phyloP scores from a whole-genome alignment of 2,113 vertebrate genomes.

The Martes martes region DNA sequence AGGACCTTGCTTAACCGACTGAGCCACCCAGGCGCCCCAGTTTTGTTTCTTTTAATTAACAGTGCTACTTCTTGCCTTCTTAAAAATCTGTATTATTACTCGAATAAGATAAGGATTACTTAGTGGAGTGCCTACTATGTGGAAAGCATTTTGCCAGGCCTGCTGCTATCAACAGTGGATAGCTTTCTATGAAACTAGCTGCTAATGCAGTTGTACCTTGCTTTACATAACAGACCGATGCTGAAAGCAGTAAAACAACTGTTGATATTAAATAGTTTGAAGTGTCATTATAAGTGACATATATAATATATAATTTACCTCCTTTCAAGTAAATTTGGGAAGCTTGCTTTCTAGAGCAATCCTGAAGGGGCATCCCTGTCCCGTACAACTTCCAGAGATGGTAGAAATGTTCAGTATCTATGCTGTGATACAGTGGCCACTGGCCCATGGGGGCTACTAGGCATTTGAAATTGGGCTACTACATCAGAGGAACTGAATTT shows the following conservation, averaged over 20 bases:
- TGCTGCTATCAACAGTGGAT: background rate
- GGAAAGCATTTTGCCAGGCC: background rate
- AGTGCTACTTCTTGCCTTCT: background rate
- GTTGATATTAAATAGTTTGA: background rate
- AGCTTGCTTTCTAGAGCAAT: background rate
- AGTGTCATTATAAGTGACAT: background rate
- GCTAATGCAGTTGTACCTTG: background rate
- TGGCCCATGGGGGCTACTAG: background rate
- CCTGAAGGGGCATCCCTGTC: background rate
- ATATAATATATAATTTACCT: background rate
- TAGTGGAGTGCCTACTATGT: background rate
- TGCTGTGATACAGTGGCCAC: background rate
- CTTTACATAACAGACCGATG: background rate
- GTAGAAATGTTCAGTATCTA: background rate
- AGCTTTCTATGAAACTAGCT: constrained; percentile 30
- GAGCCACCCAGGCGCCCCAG: background rate
- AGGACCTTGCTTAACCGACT: background rate
- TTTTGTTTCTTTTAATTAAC: background rate
- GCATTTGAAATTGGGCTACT: background rate
- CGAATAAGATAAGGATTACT: background rate
- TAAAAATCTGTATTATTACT: background rate
- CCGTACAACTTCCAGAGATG: background rate
- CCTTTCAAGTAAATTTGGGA: background rate
- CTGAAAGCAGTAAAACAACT: background rate
- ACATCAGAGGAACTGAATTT: background rate